These are phyloP conservation scores for Ceratosolen fusciceps DNA, from an alignment of 1,140 invertebrate genomes.

Conservation along the genomic window DNA sequence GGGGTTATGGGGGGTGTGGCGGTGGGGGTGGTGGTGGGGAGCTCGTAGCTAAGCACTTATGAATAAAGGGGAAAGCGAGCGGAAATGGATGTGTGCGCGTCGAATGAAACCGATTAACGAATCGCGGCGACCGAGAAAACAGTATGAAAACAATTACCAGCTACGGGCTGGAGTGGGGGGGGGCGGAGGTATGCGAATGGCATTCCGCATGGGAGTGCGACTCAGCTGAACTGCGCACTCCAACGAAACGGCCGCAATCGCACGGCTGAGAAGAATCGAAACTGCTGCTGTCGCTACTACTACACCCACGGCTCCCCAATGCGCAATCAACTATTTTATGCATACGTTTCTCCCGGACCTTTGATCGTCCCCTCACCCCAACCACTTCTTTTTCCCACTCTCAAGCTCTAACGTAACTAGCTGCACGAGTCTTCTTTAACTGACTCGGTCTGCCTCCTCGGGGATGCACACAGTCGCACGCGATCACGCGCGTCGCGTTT, in stretches of 20 bases:
- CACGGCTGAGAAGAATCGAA: background rate
- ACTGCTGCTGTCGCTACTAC: background rate
- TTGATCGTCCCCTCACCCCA: too few relatives aligned
- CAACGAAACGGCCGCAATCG: conserved; percentile 25
- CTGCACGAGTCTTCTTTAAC: background rate
- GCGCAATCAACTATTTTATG: conserved; percentile 36
- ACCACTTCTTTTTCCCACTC: background rate
- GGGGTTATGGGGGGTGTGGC: background rate
- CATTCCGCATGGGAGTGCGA: background rate
- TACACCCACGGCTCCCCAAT: conserved; percentile 6
- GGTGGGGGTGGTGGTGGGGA: background rate
- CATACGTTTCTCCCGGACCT: background rate
- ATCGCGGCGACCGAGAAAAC: background rate
- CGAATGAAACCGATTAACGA: background rate
- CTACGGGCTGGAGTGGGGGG: too few relatives aligned
- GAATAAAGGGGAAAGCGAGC: background rate
- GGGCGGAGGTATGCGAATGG: background rate
- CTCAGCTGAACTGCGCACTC: background rate
- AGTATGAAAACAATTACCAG: conserved; percentile 24
- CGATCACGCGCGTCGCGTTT: background rate
- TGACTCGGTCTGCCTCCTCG: background rate
- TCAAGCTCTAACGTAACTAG: background rate
- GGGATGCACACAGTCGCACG: background rate
- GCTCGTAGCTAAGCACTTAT: too few relatives aligned
- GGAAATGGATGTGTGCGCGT: background rate